Evolutionary conservation across 2,888 invertebrate genomes (phyloP).

Genomic region (Neoaliturus tenellus): DNA sequence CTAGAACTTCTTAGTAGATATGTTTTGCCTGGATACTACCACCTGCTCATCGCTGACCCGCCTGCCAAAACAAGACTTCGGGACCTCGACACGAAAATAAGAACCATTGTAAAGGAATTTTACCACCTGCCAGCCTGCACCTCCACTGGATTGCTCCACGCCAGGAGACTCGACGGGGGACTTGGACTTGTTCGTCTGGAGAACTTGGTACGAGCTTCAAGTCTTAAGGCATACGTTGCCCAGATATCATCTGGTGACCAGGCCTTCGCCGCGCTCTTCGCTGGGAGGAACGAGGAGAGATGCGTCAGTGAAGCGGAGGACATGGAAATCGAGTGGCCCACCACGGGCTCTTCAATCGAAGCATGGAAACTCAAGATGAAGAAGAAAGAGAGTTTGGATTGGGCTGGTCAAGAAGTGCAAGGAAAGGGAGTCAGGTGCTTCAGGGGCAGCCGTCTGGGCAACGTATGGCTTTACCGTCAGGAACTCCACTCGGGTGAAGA

Average conservation of each 20-base stretch:
- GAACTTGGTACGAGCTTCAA: neutral
- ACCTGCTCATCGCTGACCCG: constrained; percentile 45
- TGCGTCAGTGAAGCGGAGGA: neutral
- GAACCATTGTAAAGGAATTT: constrained; percentile 34
- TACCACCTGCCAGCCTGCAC: neutral
- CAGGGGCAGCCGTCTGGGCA: neutral
- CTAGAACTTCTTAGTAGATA: constrained; percentile 15
- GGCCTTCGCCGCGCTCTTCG: neutral
- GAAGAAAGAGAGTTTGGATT: neutral
- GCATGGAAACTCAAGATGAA: neutral
- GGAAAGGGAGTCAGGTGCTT: constrained; percentile 1
- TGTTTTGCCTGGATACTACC: constrained; percentile 39
- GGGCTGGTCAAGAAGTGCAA: neutral
- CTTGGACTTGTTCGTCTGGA: neutral
- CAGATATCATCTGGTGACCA: neutral
- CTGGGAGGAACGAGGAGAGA: neutral
- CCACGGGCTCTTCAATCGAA: neutral
- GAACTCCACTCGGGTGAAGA: constrained; percentile 45
- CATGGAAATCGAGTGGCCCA: neutral
- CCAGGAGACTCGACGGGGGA: neutral
- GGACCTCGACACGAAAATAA: constrained; percentile 2
- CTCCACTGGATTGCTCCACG: neutral
- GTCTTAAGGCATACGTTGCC: neutral
- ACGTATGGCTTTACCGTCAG: constrained; percentile 28
- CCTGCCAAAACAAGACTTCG: neutral